These are phyloP conservation scores for Malacosoma neustria DNA, from an alignment of 2,888 invertebrate genomes.

Conservation along the genomic window DNA sequence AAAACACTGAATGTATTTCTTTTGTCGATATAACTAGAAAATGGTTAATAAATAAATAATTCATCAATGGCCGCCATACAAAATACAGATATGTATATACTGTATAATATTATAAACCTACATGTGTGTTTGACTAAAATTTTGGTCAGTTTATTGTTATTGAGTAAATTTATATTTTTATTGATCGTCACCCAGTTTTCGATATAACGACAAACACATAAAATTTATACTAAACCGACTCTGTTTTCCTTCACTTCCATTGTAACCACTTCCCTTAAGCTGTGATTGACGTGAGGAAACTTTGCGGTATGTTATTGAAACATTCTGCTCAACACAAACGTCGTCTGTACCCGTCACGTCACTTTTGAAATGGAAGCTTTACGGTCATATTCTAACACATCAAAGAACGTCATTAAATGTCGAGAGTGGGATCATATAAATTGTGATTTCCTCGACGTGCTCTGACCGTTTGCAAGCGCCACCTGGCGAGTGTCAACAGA, in stretches of 20 bases:
- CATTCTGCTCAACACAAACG: constrained; percentile 28
- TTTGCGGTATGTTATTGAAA: constrained; percentile 44
- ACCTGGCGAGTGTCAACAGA: constrained; percentile 59
- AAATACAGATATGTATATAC: too few species aligned
- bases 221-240: too few species aligned
- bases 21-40: too few species aligned
- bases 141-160: too few species aligned
- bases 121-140: too few species aligned
- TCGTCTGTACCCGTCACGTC: constrained; percentile 28
- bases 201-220: too few species aligned
- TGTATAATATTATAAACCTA: too few species aligned
- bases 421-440: constrained; percentile 38
- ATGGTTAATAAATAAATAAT: too few species aligned
- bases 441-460: constrained; percentile 38
- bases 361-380: constrained; percentile 47
- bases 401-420: constrained; percentile 63
- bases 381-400: constrained; percentile 59
- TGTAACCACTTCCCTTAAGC: not conserved
- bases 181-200: too few species aligned
- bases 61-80: too few species aligned
- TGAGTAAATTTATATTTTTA: too few species aligned
- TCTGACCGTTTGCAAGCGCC: constrained; percentile 28
- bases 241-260: not conserved
- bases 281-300: constrained; percentile 22
- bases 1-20: too few species aligned